Evolutionary conservation across 2,113 vertebrate species (phyloP).

Genomic region (Gnathonemus longibarbis): DNA sequence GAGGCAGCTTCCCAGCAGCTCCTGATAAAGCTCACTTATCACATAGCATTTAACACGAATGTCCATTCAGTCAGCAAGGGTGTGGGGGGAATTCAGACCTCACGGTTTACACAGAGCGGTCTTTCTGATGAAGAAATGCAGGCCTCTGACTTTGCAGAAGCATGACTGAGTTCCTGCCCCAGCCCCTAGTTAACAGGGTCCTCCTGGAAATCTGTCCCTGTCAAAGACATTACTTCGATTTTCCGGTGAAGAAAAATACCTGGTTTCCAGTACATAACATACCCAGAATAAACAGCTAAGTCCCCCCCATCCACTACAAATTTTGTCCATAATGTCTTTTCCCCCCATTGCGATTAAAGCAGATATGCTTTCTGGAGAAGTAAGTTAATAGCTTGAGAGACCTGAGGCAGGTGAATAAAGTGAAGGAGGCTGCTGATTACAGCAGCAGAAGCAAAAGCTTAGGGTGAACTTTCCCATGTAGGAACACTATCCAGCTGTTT

Average conservation of each 20-base stretch:
- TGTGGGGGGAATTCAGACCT: constrained; percentile 14
- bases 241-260: neutral
- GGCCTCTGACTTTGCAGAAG: neutral
- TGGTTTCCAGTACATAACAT: neutral
- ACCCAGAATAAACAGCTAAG: neutral
- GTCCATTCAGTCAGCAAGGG: constrained; percentile 32
- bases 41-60: constrained; percentile 46
- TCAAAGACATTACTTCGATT: neutral
- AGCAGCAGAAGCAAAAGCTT: neutral
- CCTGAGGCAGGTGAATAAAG: neutral
- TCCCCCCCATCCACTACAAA: neutral
- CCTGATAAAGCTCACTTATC: constrained; percentile 67
- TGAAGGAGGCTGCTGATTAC: neutral
- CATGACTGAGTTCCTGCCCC: neutral
- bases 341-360: neutral
- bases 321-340: neutral
- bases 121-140: neutral
- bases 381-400: neutral
- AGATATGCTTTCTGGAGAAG: neutral
- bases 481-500: neutral
- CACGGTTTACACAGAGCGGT: neutral
- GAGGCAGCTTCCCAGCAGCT: constrained; percentile 52
- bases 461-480: neutral
- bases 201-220: neutral
- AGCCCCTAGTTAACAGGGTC: neutral